Base-by-base conservation (phyloP, 1,140 invertebrate genomes). In the Drosophila kanapiae region DNA sequence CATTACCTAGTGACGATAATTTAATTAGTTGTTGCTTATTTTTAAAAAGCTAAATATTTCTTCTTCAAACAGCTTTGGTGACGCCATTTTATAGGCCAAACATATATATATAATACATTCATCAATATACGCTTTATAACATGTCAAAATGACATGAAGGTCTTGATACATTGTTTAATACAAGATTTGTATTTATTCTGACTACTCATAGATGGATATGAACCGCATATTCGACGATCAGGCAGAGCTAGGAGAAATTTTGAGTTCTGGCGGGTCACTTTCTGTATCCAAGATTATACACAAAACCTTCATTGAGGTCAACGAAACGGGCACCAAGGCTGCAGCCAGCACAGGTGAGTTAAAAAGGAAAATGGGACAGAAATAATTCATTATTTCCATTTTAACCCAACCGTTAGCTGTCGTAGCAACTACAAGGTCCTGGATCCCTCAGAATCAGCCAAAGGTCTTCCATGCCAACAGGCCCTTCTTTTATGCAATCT, bases 301-400 rank as follows among this genome's bases (percentile, higher is more conserved):
- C 63, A 95, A 95, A 82, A 93, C 94, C 0, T 94, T 94, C 61
- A 94, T 96, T 33, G 94, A 95, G 64, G 94, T 95, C 0, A 94
- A 95, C 63, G 95, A 96, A 78, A 93, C 95, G 86, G 95, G 95
- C 4, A 94, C 93, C 38, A 94, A 95, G 81, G 95, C 95, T 13
- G 94, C 95, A 35, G 94, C 94, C 3, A 91, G 92, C 6, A 94
- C 94, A 29, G 91, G 93, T 93, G 68, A 70, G 71, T 47, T 6
- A 18, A 7, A 5, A 11, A 18, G 8, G 8, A 16, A 56, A 92
- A 13, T 7, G 33, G 6, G 38, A 40, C 38, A 40, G 23, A 23
- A 23, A 23, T 1, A 23, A n/a, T 40, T 6, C 14, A 40, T 40
- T 38, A n/a, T 38, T 23, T 38, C 0, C 7, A 5, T 23, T 23